These are phyloP conservation scores for Papilio dardanus DNA, from an alignment of 1,140 invertebrate species.

Conservation along the genomic window DNA sequence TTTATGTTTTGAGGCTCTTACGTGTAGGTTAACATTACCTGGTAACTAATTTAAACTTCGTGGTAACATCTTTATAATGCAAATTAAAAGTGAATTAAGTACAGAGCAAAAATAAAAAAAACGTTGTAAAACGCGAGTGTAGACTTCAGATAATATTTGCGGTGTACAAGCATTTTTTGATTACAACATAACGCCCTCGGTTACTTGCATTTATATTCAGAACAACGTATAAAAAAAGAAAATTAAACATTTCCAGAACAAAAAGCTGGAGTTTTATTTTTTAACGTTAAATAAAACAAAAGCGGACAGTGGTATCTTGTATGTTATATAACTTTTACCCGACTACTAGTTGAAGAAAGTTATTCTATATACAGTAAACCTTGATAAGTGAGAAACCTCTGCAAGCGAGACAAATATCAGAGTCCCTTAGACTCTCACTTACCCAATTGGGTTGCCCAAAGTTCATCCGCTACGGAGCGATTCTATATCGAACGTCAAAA, in stretches of 20 bases:
- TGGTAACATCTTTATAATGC: background rate
- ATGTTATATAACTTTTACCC: background rate
- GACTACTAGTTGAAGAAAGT: background rate
- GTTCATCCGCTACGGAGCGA: too few species aligned
- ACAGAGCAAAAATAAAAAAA: background rate
- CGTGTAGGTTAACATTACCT: too few species aligned
- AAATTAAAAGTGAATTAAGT: slow-evolving; percentile 3
- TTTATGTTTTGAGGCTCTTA: too few species aligned
- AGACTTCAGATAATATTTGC: slow-evolving; percentile 12
- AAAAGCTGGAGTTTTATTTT: slow-evolving; percentile 8
- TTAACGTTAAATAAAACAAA: slow-evolving; percentile 7
- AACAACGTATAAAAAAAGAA: slow-evolving; percentile 21
- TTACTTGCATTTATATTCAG: slow-evolving; percentile 21
- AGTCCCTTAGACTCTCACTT: too few species aligned
- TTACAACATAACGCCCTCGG: slow-evolving; percentile 15
- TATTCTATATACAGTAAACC: too few species aligned
- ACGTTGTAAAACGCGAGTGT: slow-evolving; percentile 6
- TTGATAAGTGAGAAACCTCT: too few species aligned
- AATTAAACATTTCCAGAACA: slow-evolving; percentile 24
- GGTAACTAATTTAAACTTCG: too few species aligned
- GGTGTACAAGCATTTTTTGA: slow-evolving; percentile 24
- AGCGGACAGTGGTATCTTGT: slow-evolving; percentile 3
- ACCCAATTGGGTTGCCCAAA: too few species aligned
- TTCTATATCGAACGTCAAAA: too few species aligned
- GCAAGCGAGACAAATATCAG: too few species aligned